Evolutionary conservation across 92 coral and sea anemone species (phyloP).

Genomic region (Porites cylindrica): DNA sequence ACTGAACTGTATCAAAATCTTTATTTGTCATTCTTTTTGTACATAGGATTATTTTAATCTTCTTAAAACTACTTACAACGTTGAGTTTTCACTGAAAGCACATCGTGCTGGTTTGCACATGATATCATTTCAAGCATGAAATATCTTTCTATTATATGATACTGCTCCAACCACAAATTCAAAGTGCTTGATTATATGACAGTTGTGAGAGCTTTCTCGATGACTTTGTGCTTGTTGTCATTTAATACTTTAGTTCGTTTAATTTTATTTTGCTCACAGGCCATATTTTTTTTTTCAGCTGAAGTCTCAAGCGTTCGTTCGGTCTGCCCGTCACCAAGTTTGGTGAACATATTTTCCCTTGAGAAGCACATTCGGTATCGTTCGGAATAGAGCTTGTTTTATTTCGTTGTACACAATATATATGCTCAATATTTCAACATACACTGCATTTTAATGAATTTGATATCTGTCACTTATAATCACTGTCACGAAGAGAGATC

Average conservation of each 20-base stretch:
- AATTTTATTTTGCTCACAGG: no score
- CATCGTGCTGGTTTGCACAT: neutral
- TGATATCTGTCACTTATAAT: neutral
- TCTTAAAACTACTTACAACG: neutral
- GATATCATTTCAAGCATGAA: neutral
- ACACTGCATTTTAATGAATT: neutral
- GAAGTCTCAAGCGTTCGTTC: no score
- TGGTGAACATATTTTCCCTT: no score
- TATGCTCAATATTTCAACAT: slow-evolving; percentile 5
- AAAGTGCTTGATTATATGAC: neutral
- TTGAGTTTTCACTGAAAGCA: neutral
- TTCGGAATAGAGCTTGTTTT: neutral
- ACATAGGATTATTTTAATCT: slow-evolving; percentile 4
- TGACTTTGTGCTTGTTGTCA: neutral
- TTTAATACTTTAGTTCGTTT: no score
- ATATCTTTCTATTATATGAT: neutral
- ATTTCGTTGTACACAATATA: neutral
- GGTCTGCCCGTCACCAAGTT: no score
- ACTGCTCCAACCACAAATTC: neutral
- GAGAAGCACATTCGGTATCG: neutral
- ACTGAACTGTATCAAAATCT: neutral
- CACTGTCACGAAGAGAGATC: neutral
- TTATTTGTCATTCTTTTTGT: slow-evolving; percentile 9
- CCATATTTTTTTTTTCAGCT: no score
- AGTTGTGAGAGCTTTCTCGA: neutral